Conservation (phyloP, 2,797 vertebrate genomes). For the Spheniscus humboldti region DNA sequence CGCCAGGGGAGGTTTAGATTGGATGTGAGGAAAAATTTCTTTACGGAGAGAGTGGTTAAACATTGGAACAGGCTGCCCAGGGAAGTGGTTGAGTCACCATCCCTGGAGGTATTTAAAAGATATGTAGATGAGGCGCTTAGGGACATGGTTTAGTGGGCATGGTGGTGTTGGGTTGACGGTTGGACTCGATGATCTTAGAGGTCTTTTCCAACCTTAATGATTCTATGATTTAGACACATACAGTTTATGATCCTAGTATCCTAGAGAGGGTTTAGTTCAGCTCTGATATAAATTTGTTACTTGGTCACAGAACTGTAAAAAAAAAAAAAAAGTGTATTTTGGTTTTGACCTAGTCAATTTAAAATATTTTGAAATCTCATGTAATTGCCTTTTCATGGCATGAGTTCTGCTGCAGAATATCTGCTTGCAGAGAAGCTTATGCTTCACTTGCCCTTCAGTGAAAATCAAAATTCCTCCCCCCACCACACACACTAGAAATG, state of each 20-base stretch:
- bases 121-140: too few relatives aligned
- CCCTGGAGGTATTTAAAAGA: too few relatives aligned
- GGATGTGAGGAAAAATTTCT: too few relatives aligned
- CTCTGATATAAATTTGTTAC: background rate
- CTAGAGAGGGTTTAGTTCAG: background rate
- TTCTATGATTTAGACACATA: background rate
- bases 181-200: too few relatives aligned
- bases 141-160: too few relatives aligned
- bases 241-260: background rate
- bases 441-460: background rate
- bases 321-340: background rate
- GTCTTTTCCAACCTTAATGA: too few relatives aligned
- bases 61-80: too few relatives aligned
- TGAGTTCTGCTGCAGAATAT: background rate
- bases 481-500: background rate
- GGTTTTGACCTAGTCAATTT: background rate
- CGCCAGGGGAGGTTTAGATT: too few relatives aligned
- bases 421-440: background rate
- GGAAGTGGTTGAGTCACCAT: too few relatives aligned
- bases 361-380: background rate
- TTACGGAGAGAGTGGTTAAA: too few relatives aligned
- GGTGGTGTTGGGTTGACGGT: too few relatives aligned
- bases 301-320: background rate
- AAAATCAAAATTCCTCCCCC: background rate
- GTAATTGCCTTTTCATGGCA: background rate